Evolutionary conservation across 2,797 vertebrate species (phyloP).

Genomic region (Myiotriccus ornatus): DNA sequence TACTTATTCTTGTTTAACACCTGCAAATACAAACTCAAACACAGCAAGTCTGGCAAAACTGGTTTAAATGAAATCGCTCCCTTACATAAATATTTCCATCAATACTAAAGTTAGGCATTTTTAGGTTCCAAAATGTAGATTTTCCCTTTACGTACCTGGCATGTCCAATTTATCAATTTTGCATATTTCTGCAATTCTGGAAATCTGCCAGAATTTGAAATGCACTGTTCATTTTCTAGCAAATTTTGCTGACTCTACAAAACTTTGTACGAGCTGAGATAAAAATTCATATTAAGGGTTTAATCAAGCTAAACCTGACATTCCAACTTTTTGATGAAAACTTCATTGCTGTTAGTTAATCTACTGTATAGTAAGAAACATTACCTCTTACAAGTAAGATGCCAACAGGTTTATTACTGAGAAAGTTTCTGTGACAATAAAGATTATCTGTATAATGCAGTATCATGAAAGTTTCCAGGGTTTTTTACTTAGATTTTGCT

Average conservation of each 20-base stretch:
- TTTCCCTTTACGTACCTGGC: not conserved
- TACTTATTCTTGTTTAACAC: not conserved
- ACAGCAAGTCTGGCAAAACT: not conserved
- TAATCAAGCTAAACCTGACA: not conserved
- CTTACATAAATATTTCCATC: not conserved
- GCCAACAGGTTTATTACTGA: not conserved
- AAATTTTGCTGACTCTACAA: not conserved
- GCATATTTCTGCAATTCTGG: not conserved
- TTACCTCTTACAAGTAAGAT: not conserved
- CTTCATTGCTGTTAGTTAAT: not conserved
- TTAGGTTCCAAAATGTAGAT: not conserved
- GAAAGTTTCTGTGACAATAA: not conserved
- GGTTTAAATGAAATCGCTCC: not conserved
- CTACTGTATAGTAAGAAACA: not conserved
- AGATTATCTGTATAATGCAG: not conserved
- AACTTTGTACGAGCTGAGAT: not conserved
- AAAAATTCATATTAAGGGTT: not conserved
- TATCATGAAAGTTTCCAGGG: not conserved
- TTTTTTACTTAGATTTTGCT: constrained; percentile 22
- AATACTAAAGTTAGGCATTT: not conserved
- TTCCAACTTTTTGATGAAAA: not conserved
- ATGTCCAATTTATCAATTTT: not conserved
- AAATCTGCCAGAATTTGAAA: not conserved
- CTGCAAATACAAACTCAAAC: not conserved
- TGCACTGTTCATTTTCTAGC: not conserved